Evolutionary conservation across 2,888 invertebrate genomes (phyloP), one percentile per base, ranked within the genome.

Genomic region (Hecatera dysodea): DNA sequence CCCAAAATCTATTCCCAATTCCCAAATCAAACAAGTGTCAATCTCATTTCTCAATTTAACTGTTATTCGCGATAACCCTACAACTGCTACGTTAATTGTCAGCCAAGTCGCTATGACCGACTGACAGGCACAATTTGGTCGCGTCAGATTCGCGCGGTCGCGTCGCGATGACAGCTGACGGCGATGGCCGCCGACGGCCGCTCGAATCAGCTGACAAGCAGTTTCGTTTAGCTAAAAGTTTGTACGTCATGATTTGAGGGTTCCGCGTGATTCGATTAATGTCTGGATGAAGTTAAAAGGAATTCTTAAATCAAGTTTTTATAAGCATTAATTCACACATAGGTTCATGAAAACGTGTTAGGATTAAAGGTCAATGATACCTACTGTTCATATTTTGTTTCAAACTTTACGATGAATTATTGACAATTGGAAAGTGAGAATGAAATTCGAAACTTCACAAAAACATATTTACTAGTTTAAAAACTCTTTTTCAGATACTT

Each of bases 91-190:
- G 88, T 78, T 90, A 90, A 91, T 91, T 92, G 90, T 90, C 89
- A 87, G 86, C 83, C 85, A 83, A 80, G 78, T 83, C 78, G 80
- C 72, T 85, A 79, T 84, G 77, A 80, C 70, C 72, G 83, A 87
- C 85, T 90, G 93, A 91, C 92, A 90, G 90, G 84, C 87, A 91
- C 90, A 92, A 92, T 92, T 93, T 90, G 88, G 89, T 78, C 80
- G 84, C 85, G 89, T 92, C 91, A 90, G 86, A 89, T 80, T 86
- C 80, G 69, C 57, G 86, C 78, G 86, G 80, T 80, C 75, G 81
- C 83, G 79, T 63, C 77, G 75, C 85, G 84, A 74, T 87, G 89
- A 88, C 89, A 86, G 78, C 72, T 86, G 89, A 88, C 87, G 85
- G 79, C 29, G 64, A 70, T 29, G 73, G 73, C 78, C 78, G 80